A percentile compares a stretch with the other conserved stretches of the same genome.
These are phyloP conservation scores for Lamellibrachia columna DNA, from an alignment of 2,888 invertebrate species.

Conservation along the genomic window DNA sequence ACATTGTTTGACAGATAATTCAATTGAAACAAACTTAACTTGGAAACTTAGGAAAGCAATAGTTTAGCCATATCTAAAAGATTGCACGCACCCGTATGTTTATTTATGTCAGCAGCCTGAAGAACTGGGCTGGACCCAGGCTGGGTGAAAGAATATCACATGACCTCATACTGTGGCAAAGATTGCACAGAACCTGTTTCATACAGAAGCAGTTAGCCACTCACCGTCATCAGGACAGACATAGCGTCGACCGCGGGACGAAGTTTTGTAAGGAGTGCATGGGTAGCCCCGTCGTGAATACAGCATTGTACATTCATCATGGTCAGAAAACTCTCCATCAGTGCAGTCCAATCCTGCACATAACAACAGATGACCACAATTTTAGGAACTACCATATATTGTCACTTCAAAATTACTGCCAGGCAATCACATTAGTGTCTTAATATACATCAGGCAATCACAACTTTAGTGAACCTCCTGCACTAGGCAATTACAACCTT, in stretches of 20 bases:
- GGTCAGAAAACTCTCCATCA: neutral
- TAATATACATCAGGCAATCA: too few relatives aligned
- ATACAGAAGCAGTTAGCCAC: neutral
- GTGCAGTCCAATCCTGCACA: neutral
- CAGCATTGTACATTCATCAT: slow-evolving; percentile 2
- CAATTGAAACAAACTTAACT: too few relatives aligned
- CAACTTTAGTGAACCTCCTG: too few relatives aligned
- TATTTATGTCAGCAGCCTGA: too few relatives aligned
- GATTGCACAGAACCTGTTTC: neutral
- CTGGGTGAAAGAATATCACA: too few relatives aligned
- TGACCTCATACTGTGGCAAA: neutral
- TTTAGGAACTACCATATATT: neutral
- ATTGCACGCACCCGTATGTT: too few relatives aligned
- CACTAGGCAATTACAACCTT: too few relatives aligned
- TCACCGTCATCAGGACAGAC: neutral
- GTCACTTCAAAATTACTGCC: too few relatives aligned
- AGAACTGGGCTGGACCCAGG: too few relatives aligned
- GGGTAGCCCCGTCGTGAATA: slow-evolving; percentile 9
- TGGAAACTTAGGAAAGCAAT: neutral
- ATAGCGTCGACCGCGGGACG: neutral
- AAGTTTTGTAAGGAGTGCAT: neutral
- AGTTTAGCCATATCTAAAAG: neutral
- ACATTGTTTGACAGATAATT: too few relatives aligned
- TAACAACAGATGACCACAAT: neutral
- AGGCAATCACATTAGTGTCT: too few relatives aligned